Percentiles rank a stretch among this genome's conserved stretches.
phyloP scores from a whole-genome alignment of 2,797 vertebrate genomes.

The Acanthopagrus latus region DNA sequence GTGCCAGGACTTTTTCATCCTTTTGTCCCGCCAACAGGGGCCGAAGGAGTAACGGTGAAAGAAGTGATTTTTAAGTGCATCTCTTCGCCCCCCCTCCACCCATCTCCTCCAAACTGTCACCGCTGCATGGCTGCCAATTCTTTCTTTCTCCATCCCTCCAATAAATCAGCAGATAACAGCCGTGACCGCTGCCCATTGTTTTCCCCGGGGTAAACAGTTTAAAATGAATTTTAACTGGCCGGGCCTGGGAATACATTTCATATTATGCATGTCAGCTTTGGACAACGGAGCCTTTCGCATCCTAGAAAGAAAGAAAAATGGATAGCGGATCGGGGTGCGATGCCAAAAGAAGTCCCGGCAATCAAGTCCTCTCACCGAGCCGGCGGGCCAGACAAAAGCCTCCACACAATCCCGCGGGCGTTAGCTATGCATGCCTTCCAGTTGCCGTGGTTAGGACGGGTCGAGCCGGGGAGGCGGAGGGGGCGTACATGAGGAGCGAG shows the following conservation, averaged over 20 bases:
- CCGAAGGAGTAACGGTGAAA: conserved; percentile 63
- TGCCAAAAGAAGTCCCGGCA: conserved; percentile 91
- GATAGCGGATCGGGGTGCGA: conserved; percentile 84
- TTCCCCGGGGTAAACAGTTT: conserved; percentile 88
- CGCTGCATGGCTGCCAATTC: conserved; percentile 73
- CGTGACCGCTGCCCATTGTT: conserved; percentile 90
- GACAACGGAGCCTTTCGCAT: conserved; percentile 85
- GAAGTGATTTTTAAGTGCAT: conserved; percentile 76
- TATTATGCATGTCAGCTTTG: conserved; percentile 91
- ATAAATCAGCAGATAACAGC: conserved; percentile 91
- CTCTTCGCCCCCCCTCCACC: conserved; percentile 55
- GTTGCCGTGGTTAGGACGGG: conserved; percentile 91
- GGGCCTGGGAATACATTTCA: conserved; percentile 92
- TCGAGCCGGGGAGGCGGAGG: conserved; percentile 69
- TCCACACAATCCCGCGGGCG: conserved; percentile 87
- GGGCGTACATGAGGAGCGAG: neutral
- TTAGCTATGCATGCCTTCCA: conserved; percentile 97
- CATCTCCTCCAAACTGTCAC: conserved; percentile 68
- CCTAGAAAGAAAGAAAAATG: conserved; percentile 75
- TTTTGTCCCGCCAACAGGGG: conserved; percentile 39
- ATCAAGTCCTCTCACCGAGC: conserved; percentile 90
- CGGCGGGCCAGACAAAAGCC: conserved; percentile 89
- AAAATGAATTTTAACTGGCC: conserved; percentile 93
- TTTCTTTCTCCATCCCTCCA: conserved; percentile 54
- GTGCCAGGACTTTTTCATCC: conserved; percentile 57